These are phyloP conservation scores for Papilio polyxenes DNA, from an alignment of 1,140 invertebrate species.

Conservation along the genomic window DNA sequence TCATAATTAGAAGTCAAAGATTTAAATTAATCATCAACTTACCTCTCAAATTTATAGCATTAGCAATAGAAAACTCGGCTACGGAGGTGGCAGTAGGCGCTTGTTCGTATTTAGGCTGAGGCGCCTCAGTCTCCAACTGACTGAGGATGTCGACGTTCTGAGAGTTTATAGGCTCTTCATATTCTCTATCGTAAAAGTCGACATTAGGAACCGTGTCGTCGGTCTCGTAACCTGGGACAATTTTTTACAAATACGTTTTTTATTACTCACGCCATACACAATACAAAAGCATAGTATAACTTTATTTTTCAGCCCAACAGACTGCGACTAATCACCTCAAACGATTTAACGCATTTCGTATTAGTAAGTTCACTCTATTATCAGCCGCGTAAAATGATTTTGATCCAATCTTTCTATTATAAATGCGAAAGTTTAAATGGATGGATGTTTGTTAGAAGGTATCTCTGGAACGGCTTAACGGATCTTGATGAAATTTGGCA, in stretches of 20 bases:
- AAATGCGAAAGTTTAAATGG: no score
- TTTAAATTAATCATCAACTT: constrained; percentile 30
- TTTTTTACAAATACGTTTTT: not conserved
- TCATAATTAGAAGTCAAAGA: not conserved
- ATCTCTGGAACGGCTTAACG: no score
- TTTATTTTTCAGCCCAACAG: no score
- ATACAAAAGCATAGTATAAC: no score
- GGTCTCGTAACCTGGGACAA: constrained; percentile 54
- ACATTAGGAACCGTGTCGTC: constrained; percentile 53
- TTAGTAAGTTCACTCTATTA: no score
- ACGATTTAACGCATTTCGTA: no score
- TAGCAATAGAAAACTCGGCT: constrained; percentile 65
- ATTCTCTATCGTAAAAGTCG: constrained; percentile 62
- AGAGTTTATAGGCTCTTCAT: constrained; percentile 56
- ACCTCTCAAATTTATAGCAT: constrained; percentile 75
- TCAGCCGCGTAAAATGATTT: no score
- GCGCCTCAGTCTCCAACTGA: constrained; percentile 48
- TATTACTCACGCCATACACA: not conserved
- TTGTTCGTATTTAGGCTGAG: constrained; percentile 53
- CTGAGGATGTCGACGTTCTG: constrained; percentile 48
- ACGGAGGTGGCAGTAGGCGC: constrained; percentile 60
- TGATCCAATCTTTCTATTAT: no score
- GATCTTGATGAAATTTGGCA: no score
- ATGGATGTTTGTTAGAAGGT: no score
- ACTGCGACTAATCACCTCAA: no score